Evolutionary conservation across 2,888 invertebrate genomes (phyloP), one percentile per base, ranked within the genome.

Genomic region (Steinernema carpocapsae): DNA sequence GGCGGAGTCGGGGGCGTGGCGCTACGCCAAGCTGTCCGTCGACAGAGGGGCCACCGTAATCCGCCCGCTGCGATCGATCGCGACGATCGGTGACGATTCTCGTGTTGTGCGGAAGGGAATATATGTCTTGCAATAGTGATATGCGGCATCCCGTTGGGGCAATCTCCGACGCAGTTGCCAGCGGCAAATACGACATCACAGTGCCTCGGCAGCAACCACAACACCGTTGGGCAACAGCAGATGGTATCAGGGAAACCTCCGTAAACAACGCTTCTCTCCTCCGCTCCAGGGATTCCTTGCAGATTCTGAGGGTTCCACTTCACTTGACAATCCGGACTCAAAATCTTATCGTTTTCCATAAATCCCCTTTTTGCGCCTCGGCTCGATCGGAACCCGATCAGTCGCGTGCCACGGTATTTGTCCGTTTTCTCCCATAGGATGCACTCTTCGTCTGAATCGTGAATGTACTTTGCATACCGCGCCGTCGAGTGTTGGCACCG

Each of bases 41-140:
- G 48, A 10, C 26, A 1, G 56, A 17, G 22, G 24, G 26, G 56
- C 24, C 56, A 64, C 64, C 64, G 64, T 64, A 64, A 29, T 64
- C 64, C 64, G 64, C 64, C 32, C 64, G 64, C 48, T 14, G 64
- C 64, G 64, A 64, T 64, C 64, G 64, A 64, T 64, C 32, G 64
- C 32, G 64, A 37, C 37, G 37, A 64, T 64, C 64, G 64, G 64
- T 22, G 64, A 64, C 32, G 64, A 64, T 64, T 32, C 64, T 56
- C 22, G 56, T 22, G 56, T 12, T 26, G 19, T 56, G 24, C 17
- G 48, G n/a, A 19, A 17, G 48, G 19, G 48, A 48, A 48, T 48
- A 14, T 48, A 48, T 48, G 48, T 48, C 48, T 37, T 48, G 48
- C 48, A 14, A 48, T n/a, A 48, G 48, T 19, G 48, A 48, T 48